Conservation (phyloP, 2,888 invertebrate species). For the Cataglyphis livida region DNA sequence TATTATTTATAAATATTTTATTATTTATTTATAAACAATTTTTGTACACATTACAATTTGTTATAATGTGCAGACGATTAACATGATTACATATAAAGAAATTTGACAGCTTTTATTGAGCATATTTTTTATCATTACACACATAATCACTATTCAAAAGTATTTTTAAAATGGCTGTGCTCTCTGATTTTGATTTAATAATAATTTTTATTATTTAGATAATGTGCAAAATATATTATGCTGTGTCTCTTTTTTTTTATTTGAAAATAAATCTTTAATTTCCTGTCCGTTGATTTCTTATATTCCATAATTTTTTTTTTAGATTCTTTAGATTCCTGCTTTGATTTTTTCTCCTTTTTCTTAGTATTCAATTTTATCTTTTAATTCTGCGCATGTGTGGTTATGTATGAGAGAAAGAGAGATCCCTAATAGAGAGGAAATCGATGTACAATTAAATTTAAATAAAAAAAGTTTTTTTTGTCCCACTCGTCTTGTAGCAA, state of each 20-base stretch:
- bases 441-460: not conserved
- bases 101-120: not conserved
- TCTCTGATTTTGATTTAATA: not conserved
- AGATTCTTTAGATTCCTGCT: too few relatives aligned
- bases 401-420: not conserved
- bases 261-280: not conserved
- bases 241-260: not conserved
- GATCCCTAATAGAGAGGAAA: not conserved
- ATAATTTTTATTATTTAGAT: slow-evolving; percentile 11
- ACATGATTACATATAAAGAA: not conserved
- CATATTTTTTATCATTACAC: not conserved
- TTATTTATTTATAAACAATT: not conserved
- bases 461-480: not conserved
- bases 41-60: slow-evolving; percentile 1
- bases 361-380: not conserved
- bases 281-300: not conserved
- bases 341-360: not conserved
- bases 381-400: not conserved
- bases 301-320: not conserved
- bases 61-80: slow-evolving; percentile 2
- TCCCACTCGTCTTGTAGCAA: not conserved
- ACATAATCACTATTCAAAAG: not conserved
- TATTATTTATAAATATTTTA: slow-evolving; percentile 24
- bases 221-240: not conserved
- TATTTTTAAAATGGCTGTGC: not conserved